phyloP scores from a whole-genome alignment of 1,140 invertebrate genomes.

The Rhyacophila brunnea region DNA sequence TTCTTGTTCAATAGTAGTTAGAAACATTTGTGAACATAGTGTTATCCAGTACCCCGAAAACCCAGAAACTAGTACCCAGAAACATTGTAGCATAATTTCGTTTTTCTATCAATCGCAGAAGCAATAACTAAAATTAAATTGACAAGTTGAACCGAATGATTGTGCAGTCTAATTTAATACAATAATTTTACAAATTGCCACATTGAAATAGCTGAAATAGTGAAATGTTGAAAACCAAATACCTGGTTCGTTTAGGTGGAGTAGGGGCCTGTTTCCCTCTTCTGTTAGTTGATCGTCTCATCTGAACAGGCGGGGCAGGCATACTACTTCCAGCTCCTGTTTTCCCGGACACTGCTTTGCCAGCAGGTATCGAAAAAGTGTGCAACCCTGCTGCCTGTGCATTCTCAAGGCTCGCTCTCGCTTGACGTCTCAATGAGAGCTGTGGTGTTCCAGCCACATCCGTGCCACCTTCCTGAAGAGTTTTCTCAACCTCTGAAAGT shows the following conservation, averaged over 20 bases:
- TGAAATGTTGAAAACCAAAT: neutral
- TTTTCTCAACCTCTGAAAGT: conserved; percentile 75
- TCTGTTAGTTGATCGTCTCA: conserved; percentile 82
- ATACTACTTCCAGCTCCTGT: neutral
- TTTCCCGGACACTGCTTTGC: neutral
- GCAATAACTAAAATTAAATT: neutral
- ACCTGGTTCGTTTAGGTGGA: conserved; percentile 92
- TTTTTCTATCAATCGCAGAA: neutral
- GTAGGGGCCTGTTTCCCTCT: conserved; percentile 92
- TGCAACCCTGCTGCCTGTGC: conserved; percentile 12
- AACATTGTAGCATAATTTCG: neutral
- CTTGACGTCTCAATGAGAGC: conserved; percentile 7
- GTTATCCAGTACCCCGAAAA: too few species aligned
- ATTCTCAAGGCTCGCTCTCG: neutral
- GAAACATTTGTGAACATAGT: too few species aligned
- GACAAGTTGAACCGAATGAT: too few species aligned
- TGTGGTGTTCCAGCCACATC: conserved; percentile 20
- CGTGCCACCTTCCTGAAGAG: conserved; percentile 64
- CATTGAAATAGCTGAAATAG: too few species aligned
- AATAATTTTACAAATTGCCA: too few species aligned
- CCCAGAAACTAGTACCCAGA: too few species aligned
- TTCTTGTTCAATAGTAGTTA: too few species aligned
- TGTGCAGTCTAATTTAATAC: too few species aligned
- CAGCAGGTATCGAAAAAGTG: conserved; percentile 9
- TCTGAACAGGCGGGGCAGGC: conserved; percentile 67